Conservation (phyloP, 2,797 vertebrate species). For the Sebastes matsubarae region DNA sequence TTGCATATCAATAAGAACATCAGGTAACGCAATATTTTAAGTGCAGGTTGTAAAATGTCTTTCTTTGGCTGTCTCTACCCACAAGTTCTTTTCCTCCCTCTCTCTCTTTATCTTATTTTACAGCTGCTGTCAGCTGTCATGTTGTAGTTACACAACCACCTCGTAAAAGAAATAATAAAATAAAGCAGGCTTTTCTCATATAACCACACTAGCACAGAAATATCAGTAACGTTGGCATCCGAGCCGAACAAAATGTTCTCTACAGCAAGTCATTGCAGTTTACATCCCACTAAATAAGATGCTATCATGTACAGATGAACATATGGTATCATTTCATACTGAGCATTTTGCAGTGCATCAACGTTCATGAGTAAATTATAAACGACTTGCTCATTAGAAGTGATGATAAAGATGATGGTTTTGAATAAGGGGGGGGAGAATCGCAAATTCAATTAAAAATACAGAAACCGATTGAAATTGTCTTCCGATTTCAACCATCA, state of each 20-base stretch:
- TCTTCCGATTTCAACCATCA: too few relatives aligned
- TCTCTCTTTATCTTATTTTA: conserved; percentile 47
- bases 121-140: conserved; percentile 46
- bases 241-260: background rate
- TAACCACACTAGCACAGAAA: conserved; percentile 6
- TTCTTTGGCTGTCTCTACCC: conserved; percentile 24
- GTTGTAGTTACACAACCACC: conserved; percentile 31
- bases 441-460: too few relatives aligned
- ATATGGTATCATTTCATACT: background rate
- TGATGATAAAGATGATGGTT: background rate
- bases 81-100: background rate
- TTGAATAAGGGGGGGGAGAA: background rate
- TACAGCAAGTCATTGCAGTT: background rate
- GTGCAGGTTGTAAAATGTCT: conserved; percentile 49
- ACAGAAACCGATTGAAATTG: too few relatives aligned
- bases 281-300: background rate
- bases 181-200: conserved; percentile 36
- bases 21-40: conserved; percentile 54
- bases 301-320: background rate
- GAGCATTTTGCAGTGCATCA: background rate
- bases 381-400: background rate
- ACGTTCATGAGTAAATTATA: background rate
- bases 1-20: conserved; percentile 55
- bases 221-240: conserved; percentile 1
- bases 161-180: conserved; percentile 21